A percentile compares a stretch with the other conserved stretches of the same genome.
phyloP scores from a whole-genome alignment of 2,113 vertebrate genomes.

The Caracal caracal region DNA sequence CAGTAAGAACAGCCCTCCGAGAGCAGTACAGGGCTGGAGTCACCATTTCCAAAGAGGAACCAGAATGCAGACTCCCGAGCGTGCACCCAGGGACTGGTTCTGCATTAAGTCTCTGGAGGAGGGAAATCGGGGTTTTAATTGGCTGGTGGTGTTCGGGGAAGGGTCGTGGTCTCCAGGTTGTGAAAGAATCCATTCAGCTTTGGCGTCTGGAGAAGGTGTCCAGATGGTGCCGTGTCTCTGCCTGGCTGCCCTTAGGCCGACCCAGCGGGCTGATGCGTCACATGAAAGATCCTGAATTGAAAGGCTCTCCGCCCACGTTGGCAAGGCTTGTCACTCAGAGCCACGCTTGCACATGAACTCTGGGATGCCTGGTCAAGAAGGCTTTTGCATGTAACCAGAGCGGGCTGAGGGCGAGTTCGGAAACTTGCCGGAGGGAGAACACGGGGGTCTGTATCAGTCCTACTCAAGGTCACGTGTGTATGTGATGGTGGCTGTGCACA shows the following conservation, averaged over 20 bases:
- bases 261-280: background rate
- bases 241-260: background rate
- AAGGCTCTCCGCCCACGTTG: background rate
- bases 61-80: background rate
- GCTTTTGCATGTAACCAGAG: rapidly evolving
- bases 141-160: background rate
- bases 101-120: background rate
- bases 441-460: rapidly evolving
- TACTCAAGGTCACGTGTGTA: rapidly evolving
- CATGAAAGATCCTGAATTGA: slow-evolving; percentile 19
- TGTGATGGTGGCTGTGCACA: rapidly evolving
- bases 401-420: background rate
- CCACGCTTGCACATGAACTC: background rate
- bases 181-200: background rate
- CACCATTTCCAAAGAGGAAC: background rate
- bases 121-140: background rate
- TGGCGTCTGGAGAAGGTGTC: background rate
- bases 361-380: background rate
- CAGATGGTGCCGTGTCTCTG: background rate
- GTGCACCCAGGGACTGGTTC: rapidly evolving
- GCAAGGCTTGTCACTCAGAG: background rate
- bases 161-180: background rate
- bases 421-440: background rate
- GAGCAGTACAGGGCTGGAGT: background rate
- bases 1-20: background rate